Percentiles rank a stretch among this genome's conserved stretches.
These are phyloP conservation scores for Temnopleurus reevesii DNA, from an alignment of 53 echinoderm and acorn worm species.

Conservation along the genomic window DNA sequence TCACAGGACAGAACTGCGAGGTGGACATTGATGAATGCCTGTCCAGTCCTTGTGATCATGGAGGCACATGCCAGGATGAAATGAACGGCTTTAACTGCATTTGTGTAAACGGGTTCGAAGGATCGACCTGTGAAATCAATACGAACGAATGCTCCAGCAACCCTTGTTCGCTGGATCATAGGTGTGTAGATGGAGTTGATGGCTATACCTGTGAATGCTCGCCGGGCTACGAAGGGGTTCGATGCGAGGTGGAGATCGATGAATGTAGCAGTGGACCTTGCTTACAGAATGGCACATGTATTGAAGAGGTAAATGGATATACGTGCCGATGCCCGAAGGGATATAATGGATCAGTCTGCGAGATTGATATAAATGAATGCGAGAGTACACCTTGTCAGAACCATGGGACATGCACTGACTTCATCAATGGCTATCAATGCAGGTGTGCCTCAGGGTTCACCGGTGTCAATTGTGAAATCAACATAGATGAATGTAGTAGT, in stretches of 20 bases:
- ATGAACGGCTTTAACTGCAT: slow-evolving; percentile 59
- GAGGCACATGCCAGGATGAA: slow-evolving; percentile 56
- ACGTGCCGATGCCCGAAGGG: slow-evolving; percentile 39
- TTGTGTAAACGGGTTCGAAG: slow-evolving; percentile 46
- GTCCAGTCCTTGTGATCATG: slow-evolving; percentile 30
- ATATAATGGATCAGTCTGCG: slow-evolving; percentile 44
- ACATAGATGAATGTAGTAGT: slow-evolving; percentile 61
- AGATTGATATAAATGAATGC: slow-evolving; percentile 60
- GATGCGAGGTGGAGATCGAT: slow-evolving; percentile 29
- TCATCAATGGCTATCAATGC: slow-evolving; percentile 46
- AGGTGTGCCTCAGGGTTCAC: slow-evolving; percentile 54
- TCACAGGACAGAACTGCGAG: slow-evolving; percentile 33
- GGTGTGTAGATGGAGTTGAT: slow-evolving; percentile 25
- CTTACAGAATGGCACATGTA: slow-evolving; percentile 16
- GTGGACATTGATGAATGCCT: slow-evolving; percentile 31
- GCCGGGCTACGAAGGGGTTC: slow-evolving; percentile 27
- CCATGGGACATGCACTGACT: slow-evolving; percentile 53
- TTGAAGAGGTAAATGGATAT: background rate
- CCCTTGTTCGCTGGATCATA: slow-evolving; percentile 23
- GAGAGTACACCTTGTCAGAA: slow-evolving; percentile 60
- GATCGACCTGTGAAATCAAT: slow-evolving; percentile 46
- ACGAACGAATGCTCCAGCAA: slow-evolving; percentile 60
- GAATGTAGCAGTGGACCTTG: slow-evolving; percentile 53
- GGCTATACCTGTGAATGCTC: slow-evolving; percentile 44
- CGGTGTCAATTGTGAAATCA: slow-evolving; percentile 48